These are phyloP conservation scores for Apantesis nais DNA, from an alignment of 2,888 invertebrate species.

Conservation along the genomic window DNA sequence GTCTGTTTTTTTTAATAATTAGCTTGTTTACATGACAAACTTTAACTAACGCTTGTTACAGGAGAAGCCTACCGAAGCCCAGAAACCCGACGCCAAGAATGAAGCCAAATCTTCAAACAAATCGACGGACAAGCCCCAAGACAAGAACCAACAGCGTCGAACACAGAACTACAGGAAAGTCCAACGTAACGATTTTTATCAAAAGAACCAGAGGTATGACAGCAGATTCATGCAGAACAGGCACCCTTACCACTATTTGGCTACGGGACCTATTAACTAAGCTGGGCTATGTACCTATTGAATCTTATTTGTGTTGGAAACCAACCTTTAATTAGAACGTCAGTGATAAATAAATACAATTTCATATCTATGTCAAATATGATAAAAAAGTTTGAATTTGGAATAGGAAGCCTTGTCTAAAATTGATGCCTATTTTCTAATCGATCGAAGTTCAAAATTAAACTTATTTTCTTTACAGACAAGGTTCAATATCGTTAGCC, in stretches of 20 bases:
- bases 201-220: constrained; percentile 78
- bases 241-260: constrained; percentile 77
- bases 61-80: constrained; percentile 63
- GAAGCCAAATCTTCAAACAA: constrained; percentile 61
- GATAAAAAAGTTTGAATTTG: background rate
- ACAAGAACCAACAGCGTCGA: constrained; percentile 67
- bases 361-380: background rate
- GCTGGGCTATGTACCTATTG: constrained; percentile 23
- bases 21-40: background rate
- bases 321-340: background rate
- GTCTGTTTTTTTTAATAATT: no score
- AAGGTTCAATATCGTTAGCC: constrained; percentile 36
- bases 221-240: constrained; percentile 72
- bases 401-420: background rate
- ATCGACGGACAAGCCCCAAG: constrained; percentile 56
- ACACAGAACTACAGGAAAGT: constrained; percentile 74
- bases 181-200: constrained; percentile 72
- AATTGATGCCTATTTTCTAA: background rate
- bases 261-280: constrained; percentile 82
- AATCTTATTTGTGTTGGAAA: constrained; percentile 31
- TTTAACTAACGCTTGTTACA: constrained; percentile 35
- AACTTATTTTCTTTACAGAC: constrained; percentile 26
- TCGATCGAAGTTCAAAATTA: background rate
- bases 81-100: constrained; percentile 49
- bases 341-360: background rate